Evolutionary conservation across 2,888 invertebrate genomes (phyloP).

Genomic region (Cheilosia grossa): DNA sequence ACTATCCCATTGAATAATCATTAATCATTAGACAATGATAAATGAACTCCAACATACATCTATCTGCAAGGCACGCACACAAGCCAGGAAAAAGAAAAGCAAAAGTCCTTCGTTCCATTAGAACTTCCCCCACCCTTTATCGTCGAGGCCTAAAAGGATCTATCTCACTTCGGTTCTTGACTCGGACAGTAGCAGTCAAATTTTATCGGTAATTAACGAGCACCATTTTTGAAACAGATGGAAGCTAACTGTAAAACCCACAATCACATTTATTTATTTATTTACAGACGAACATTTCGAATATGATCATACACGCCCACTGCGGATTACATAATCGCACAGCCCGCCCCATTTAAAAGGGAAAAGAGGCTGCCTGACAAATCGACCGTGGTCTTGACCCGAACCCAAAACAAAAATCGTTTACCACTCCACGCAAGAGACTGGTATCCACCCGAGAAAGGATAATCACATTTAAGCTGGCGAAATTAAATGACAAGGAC

Average conservation of each 20-base stretch:
- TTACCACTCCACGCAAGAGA: background rate
- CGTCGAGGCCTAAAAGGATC: constrained; percentile 24
- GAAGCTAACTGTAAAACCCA: background rate
- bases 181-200: constrained; percentile 41
- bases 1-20: constrained; percentile 27
- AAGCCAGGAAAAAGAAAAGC: constrained; percentile 20
- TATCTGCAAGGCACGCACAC: background rate
- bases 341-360: constrained; percentile 45
- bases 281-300: background rate
- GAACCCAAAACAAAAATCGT: constrained; percentile 1
- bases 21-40: constrained; percentile 54
- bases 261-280: constrained; percentile 4
- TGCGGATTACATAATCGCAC: constrained; percentile 68
- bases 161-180: constrained; percentile 5
- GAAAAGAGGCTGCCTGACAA: constrained; percentile 18
- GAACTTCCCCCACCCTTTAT: constrained; percentile 11
- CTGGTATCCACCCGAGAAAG: constrained; percentile 1
- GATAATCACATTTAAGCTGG: constrained; percentile 51
- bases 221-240: background rate
- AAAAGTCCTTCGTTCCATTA: constrained; percentile 6
- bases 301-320: constrained; percentile 32
- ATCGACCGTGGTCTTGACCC: constrained; percentile 17
- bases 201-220: constrained; percentile 37
- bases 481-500: constrained; percentile 19
- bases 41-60: constrained; percentile 32